Conservation (phyloP, 2,113 vertebrate species). For the Protomyctophum bolini region DNA sequence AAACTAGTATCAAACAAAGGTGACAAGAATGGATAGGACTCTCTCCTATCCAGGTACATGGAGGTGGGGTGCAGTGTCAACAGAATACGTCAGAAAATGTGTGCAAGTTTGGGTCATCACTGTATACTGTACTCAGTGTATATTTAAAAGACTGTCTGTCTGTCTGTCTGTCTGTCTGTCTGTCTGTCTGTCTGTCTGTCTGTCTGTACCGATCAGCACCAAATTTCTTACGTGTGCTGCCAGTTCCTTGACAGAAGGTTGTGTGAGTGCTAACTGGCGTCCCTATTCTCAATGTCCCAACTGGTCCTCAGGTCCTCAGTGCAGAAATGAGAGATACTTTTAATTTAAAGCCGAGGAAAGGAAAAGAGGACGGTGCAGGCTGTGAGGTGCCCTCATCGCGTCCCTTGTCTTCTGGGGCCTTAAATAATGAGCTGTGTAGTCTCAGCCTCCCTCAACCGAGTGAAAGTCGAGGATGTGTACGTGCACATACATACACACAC, state of each 20-base stretch:
- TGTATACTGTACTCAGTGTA: too few relatives aligned
- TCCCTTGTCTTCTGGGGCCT: slow-evolving; percentile 56
- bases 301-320: slow-evolving; percentile 33
- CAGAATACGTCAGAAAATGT: too few relatives aligned
- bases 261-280: slow-evolving; percentile 17
- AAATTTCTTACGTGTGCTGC: too few relatives aligned
- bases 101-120: too few relatives aligned
- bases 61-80: too few relatives aligned
- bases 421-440: slow-evolving; percentile 60
- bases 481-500: background rate
- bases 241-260: slow-evolving; percentile 18
- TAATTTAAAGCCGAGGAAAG: slow-evolving; percentile 65
- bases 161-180: too few relatives aligned
- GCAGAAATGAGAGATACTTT: slow-evolving; percentile 68
- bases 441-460: slow-evolving; percentile 32
- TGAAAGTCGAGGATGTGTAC: background rate
- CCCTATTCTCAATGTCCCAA: slow-evolving; percentile 7
- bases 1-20: too few relatives aligned
- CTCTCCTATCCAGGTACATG: too few relatives aligned
- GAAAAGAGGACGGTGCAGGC: slow-evolving; percentile 35
- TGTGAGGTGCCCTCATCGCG: slow-evolving; percentile 55
- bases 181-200: too few relatives aligned
- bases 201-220: too few relatives aligned
- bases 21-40: too few relatives aligned
- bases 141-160: too few relatives aligned